Conservation (phyloP, 2,888 invertebrate species). For the Melanophora roralis region DNA sequence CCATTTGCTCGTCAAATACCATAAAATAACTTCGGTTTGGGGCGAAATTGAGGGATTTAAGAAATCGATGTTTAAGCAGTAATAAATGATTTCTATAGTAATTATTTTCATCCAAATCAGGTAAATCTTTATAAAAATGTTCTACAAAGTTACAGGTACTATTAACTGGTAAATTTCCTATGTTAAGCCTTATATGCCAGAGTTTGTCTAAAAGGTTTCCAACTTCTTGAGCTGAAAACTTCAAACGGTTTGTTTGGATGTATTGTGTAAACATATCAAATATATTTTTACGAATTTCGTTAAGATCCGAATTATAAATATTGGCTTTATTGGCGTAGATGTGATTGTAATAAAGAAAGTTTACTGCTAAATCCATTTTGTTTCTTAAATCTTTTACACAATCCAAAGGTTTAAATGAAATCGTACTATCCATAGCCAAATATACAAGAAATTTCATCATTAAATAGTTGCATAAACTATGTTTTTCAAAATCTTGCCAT, state of each 20-base stretch:
- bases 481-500: neutral
- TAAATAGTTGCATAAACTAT: slow-evolving; percentile 67
- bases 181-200: slow-evolving; percentile 65
- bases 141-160: slow-evolving; percentile 38
- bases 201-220: slow-evolving; percentile 63
- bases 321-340: slow-evolving; percentile 46
- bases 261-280: neutral
- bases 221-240: neutral
- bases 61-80: slow-evolving; percentile 34
- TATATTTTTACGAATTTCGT: neutral
- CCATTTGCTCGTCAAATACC: slow-evolving; percentile 22
- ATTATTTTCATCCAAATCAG: neutral
- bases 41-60: neutral
- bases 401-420: slow-evolving; percentile 41
- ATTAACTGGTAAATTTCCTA: slow-evolving; percentile 69
- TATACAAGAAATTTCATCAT: slow-evolving; percentile 69
- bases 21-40: neutral
- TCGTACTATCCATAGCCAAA: slow-evolving; percentile 62
- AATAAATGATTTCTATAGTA: slow-evolving; percentile 54
- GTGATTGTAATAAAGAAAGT: slow-evolving; percentile 65
- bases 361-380: slow-evolving; percentile 69
- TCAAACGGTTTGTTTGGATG: slow-evolving; percentile 64
- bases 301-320: neutral
- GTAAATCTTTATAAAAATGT: slow-evolving; percentile 63
- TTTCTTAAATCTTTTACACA: slow-evolving; percentile 69